Evolutionary conservation across 2,113 vertebrate species (phyloP), one percentile per base, ranked within the genome.

Genomic region (Grallaria varia): DNA sequence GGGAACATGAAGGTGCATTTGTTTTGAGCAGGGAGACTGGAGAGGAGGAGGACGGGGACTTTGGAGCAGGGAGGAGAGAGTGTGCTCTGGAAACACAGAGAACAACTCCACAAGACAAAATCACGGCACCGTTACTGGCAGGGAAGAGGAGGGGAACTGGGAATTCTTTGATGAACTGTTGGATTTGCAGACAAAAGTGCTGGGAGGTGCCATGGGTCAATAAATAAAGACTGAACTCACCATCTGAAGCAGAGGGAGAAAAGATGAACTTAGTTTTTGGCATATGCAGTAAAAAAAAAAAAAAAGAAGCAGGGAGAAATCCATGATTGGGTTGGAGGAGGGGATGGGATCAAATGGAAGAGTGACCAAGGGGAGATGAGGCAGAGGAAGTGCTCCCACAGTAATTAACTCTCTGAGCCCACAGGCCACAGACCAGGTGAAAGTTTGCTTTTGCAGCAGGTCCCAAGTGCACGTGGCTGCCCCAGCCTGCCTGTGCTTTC

Each of bases 1-100:
- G 10, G 1, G 25, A 35, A n/a, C 28, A 0, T 0, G 40, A 37
- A 49, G 91, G 66, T 77, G 80, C 8, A 0, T 69, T 73, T 59
- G 60, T 59, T 59, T 77, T 9, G 23, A 52, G 37, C 30, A 24
- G 47, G 11, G 1, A 7, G 49, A 5, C 39, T 9, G 18, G 35
- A 18, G 44, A 67, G 53, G 33, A 66, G 88, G 25, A 62, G 81
- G 64, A 20, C 20, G 58, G 55, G 60, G 42, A 9, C n/a, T 39
- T 27, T 1, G 25, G 63, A 31, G 53, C 1, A 24, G 52, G 74
- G 28, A n/a, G 17, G 8, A 21, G 75, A 27, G 15, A 39, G 27
- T 20, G 2, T 10, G n/a, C 44, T 58, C 40, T 30, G 66, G 16
- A 52, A 45, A 47, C 49, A 9, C 4, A 25, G n/a, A 16, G 31